Percentiles rank a stretch among this genome's conserved stretches.
These are phyloP conservation scores for Lacerta viridis DNA, from an alignment of 2,797 vertebrate genomes.

Conservation along the genomic window DNA sequence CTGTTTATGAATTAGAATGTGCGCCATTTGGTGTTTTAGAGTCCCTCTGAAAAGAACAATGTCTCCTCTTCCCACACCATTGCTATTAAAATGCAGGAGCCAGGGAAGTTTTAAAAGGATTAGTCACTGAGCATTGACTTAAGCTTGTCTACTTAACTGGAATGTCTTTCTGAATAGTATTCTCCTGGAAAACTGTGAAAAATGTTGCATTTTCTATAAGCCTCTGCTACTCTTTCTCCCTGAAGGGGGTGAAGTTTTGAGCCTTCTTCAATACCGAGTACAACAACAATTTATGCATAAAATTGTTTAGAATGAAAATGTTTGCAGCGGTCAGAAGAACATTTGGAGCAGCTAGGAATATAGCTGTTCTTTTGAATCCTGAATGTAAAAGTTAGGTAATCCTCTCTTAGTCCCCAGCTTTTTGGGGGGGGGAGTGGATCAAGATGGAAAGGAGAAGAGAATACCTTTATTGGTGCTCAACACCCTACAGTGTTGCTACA, in stretches of 20 bases:
- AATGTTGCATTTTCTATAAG: conserved; percentile 18
- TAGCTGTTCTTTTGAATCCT: not conserved
- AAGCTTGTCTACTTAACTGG: conserved; percentile 64
- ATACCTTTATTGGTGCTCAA: not conserved
- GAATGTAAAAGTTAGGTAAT: not conserved
- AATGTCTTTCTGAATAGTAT: conserved; percentile 56
- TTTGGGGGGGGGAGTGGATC: not conserved
- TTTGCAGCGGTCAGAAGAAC: conserved; percentile 46
- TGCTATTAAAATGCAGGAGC: conserved; percentile 42
- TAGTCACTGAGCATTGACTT: conserved; percentile 41
- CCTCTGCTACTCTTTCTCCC: not conserved
- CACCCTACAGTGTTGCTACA: not conserved
- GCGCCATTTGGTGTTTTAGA: not conserved
- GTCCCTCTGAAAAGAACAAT: conserved; percentile 36
- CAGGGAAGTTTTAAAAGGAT: conserved; percentile 59
- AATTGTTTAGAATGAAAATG: conserved; percentile 37
- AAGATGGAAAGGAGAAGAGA: not conserved
- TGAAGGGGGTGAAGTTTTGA: conserved; percentile 24
- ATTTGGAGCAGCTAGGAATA: not conserved
- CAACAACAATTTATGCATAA: conserved; percentile 9
- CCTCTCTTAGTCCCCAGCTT: not conserved
- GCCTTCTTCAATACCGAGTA: not conserved
- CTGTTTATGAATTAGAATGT: not conserved
- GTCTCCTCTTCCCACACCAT: not conserved
- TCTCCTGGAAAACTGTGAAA: conserved; percentile 48